Base-by-base conservation (phyloP, 2,797 vertebrate species). In the Rhinoraja longicauda region DNA sequence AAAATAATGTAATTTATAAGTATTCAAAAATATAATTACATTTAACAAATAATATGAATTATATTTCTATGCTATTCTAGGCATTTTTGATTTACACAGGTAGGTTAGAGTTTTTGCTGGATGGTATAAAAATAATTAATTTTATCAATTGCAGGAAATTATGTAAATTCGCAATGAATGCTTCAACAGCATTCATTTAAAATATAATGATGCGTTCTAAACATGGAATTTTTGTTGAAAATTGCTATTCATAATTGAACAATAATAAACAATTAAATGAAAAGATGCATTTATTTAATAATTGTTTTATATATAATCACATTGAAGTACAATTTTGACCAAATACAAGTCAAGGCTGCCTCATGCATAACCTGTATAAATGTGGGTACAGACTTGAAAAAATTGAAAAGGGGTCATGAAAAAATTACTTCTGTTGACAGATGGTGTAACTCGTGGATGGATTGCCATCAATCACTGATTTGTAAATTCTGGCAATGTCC, bases 71-170 rank as follows among this genome's bases (percentile, higher is more conserved):
- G 9, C 29, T 90, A 45, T 39, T 36, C 45, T 26, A 84, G 10
- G 53, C 26, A 90, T 64, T 67, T 88, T 36, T 90, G 17, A 32
- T 24, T 90, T 45, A 24, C 21, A 39, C 19, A 72, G 3, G 36
- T 9, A 91, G 36, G 24, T 91, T 36, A 73, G 67, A 72, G 13
- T 53, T 73, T 91, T 91, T 91, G 90, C 36, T 73, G 70, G 24
- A 73, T 70, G 32, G 21, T 53, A 91, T 70, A 91, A 91, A 91
- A 70, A 73, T 72, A 91, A 90, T 70, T 90, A 70, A 72, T 36
- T 92, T 92, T 73, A 72, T 92, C 75, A 73, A n/a, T 45, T 92
- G 70, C 36, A 92, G 75, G 39, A 92, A 75, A 73, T 57, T 4
- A 53, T 6, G 29, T 92, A 13, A 29, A 75, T 45, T 92, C 26